Evolutionary conservation across 2,888 invertebrate genomes (phyloP).

Genomic region (Philereme vetulata): DNA sequence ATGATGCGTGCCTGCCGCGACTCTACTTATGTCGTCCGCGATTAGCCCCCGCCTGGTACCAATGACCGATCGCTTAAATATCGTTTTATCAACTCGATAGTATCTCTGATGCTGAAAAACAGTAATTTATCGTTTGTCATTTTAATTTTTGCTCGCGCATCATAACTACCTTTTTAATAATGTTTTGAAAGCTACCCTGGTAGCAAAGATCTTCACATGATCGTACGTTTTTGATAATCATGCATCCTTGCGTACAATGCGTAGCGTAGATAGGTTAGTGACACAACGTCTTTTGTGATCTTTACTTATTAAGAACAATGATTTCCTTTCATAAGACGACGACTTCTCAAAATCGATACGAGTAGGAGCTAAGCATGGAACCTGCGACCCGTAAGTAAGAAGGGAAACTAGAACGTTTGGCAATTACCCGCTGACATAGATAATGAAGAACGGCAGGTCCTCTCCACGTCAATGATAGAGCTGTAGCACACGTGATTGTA

Average conservation of each 20-base stretch:
- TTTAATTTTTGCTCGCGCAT: background rate
- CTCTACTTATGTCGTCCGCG: conserved; percentile 69
- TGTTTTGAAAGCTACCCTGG: background rate
- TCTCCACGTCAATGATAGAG: background rate
- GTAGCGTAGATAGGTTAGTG: conserved; percentile 5
- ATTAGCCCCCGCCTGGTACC: conserved; percentile 63
- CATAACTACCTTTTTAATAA: background rate
- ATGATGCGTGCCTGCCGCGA: conserved; percentile 73
- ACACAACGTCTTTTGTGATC: conserved; percentile 17
- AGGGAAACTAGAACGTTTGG: conserved; percentile 39
- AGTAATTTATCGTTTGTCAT: background rate
- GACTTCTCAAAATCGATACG: conserved; percentile 33
- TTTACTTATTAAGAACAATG: conserved; percentile 26
- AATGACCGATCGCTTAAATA: conserved; percentile 58
- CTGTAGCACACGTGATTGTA: background rate
- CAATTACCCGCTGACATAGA: conserved; percentile 31
- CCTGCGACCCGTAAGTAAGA: conserved; percentile 38
- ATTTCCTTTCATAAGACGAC: conserved; percentile 26
- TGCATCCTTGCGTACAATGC: background rate
- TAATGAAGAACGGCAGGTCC: conserved; percentile 13
- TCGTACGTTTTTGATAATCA: background rate
- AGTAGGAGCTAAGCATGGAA: conserved; percentile 32
- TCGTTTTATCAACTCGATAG: conserved; percentile 28
- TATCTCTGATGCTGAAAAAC: conserved; percentile 12
- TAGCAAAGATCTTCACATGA: background rate